Percentiles rank a stretch among this genome's conserved stretches.
Evolutionary conservation across 2,113 vertebrate genomes (phyloP).

Genomic region (Pelobates fuscus): DNA sequence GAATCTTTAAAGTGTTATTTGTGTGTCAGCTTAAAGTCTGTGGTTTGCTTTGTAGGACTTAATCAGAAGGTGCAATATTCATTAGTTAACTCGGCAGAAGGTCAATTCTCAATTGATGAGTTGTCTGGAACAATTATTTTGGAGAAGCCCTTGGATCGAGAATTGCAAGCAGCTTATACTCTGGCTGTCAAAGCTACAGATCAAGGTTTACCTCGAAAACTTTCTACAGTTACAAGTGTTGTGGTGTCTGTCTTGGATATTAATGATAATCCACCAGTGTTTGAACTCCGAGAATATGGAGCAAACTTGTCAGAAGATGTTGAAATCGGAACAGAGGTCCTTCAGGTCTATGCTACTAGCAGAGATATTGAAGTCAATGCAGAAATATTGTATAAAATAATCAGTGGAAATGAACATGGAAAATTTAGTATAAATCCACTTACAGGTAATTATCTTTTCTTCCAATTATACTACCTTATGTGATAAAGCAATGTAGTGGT

Average conservation of each 20-base stretch:
- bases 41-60: conserved; percentile 67
- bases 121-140: conserved; percentile 82
- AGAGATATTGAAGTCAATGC: conserved; percentile 84
- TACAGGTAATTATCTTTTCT: conserved; percentile 72
- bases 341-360: conserved; percentile 90
- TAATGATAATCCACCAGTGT: conserved; percentile 95
- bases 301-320: conserved; percentile 82
- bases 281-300: conserved; percentile 90
- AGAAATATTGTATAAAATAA: conserved; percentile 88
- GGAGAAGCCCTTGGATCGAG: conserved; percentile 85
- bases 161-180: conserved; percentile 78
- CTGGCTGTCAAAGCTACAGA: conserved; percentile 82
- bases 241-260: conserved; percentile 90
- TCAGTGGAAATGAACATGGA: conserved; percentile 91
- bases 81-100: conserved; percentile 80
- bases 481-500: too few relatives aligned
- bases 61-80: conserved; percentile 86
- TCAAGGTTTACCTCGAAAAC: conserved; percentile 78
- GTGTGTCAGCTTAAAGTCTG: too few relatives aligned
- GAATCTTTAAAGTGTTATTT: too few relatives aligned
- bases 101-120: conserved; percentile 88
- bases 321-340: conserved; percentile 78
- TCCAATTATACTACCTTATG: not conserved
- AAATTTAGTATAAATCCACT: conserved; percentile 87
- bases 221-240: conserved; percentile 76